Base-by-base conservation (phyloP, 2,888 invertebrate species). In the Autographa gamma region DNA sequence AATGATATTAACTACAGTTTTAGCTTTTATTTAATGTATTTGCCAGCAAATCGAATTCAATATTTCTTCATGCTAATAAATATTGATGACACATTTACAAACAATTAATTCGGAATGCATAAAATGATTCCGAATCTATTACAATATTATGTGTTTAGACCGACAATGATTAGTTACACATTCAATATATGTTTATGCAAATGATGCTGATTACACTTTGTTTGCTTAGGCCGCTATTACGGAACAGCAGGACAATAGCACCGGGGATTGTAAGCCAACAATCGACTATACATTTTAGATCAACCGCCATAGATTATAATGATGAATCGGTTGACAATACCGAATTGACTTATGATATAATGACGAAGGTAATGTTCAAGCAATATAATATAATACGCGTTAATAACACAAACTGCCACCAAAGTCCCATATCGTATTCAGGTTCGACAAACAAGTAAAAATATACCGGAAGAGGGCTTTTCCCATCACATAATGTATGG, bases 151-250 rank as follows among this genome's bases (percentile, higher is more conserved):
- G 71, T 67, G 69, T 70, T 67, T 65, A 69, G 82, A 81, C 69
- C 70, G 76, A 74, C 78, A 86, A 83, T 89, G 85, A 89, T 88
- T 88, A 86, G 85, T 83, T 84, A 84, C 87, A 85, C 72, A 73
- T 77, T 81, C 83, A 87, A 88, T 87, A 84, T 76, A 54, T 88
- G 86, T 86, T 87, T 89, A 92, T 91, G 92, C 87, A 87, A 92
- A 92, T 91, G 66, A 69, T 62, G 70, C 83, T 87, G 86, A 89
- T 89, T 87, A 86, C 81, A 82, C 83, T 87, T 85, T 88, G 89
- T 88, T 90, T 89, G 88, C 86, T 89, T 89, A 86, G 82, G 74
- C 79, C 82, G 79, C 75, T 82, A 82, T 84, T 82, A 85, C 77
- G 65, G 76, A 77, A 80, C 76, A 73, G 71, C 66, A 9, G 69